Base-by-base conservation (phyloP, 2,797 vertebrate species). In the Ataeniobius toweri region DNA sequence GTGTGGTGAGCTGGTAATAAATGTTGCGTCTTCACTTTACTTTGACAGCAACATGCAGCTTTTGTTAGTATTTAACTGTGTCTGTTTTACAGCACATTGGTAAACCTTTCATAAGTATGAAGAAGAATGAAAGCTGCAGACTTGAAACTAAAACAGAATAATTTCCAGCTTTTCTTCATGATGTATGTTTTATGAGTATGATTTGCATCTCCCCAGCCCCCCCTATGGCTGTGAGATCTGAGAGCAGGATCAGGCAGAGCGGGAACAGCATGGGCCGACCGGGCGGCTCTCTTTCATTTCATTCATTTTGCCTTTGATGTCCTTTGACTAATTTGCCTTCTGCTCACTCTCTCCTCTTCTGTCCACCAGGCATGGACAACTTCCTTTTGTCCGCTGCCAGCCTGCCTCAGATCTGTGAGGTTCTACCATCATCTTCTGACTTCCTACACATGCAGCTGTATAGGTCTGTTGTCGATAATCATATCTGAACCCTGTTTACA, bases 301-400 rank as follows among this genome's bases (percentile, higher is more conserved):
- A 75, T 81, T 87, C 82, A 86, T 84, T 86, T 84, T 80, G 72
- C 83, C 93, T 95, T 95, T 95, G 93, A 96, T 93, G 91, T 95
- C 74, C 83, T 91, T 89, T 94, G 93, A 94, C 95, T 95, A 94
- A 92, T 93, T 91, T 91, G 91, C 83, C 89, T 92, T 92, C 88
- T 87, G 89, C 87, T 84, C 79, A 69, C 83, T 89, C 82, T 79
- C 84, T 85, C 80, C 83, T 76, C 80, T 80, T 90, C 85, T 80
- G 14, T 83, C 83, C 84, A 88, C 63, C 22, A 53, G 86, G 80
- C 86, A 77, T 74, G 46, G 77, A 80, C 72, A 56, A 0, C 80
- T 82, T 28, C 65, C 78, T 79, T 82, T 78, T 86, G 50, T 79
- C 82, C 77, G 56, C 39, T 18, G 41, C 63, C 67, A 73, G 73